Evolutionary conservation across 2,888 invertebrate species (phyloP).

Genomic region (Lamellibrachia satsuma): DNA sequence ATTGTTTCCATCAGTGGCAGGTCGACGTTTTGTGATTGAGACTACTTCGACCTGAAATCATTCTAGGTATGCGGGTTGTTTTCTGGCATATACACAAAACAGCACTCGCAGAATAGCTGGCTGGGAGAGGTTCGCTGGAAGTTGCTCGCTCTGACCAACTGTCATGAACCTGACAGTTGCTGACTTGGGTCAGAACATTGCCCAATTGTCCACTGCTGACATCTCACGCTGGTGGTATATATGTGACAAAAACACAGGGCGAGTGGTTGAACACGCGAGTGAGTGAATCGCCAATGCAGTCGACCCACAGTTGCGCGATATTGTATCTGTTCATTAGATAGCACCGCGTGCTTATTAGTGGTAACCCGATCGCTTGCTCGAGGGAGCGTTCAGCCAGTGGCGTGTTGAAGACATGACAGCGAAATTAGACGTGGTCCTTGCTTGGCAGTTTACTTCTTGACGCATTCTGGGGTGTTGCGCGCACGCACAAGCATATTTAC

Average conservation of each 20-base stretch:
- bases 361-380: not conserved
- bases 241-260: too few relatives aligned
- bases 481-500: not conserved
- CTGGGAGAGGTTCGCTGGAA: not conserved
- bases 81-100: not conserved
- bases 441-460: not conserved
- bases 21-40: not conserved
- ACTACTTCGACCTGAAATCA: not conserved
- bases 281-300: not conserved
- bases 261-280: not conserved
- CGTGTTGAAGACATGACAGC: not conserved
- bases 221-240: not conserved
- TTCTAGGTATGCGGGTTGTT: not conserved
- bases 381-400: not conserved
- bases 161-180: not conserved
- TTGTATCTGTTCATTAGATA: constrained; percentile 5
- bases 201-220: not conserved
- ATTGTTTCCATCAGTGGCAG: not conserved
- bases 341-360: not conserved
- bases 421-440: not conserved
- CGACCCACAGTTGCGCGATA: not conserved
- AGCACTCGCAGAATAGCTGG: not conserved
- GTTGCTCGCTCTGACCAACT: not conserved
- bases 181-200: not conserved
- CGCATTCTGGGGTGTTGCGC: not conserved